Percentiles rank a stretch among this genome's conserved stretches.
Evolutionary conservation across 2,797 vertebrate species (phyloP).

Genomic region (Acomys russatus): DNA sequence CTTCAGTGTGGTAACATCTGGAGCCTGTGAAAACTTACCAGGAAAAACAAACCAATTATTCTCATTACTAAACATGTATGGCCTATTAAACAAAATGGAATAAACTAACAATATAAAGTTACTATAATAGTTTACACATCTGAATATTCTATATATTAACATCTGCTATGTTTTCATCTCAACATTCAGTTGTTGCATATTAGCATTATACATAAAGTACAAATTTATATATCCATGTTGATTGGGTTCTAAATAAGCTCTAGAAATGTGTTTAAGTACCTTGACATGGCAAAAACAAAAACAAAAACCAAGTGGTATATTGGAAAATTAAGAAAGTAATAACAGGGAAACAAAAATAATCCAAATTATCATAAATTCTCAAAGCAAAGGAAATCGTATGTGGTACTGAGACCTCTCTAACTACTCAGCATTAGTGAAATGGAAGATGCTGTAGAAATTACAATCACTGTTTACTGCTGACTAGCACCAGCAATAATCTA

Average conservation of each 20-base stretch:
- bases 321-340: background rate
- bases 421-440: background rate
- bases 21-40: background rate
- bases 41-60: background rate
- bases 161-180: background rate
- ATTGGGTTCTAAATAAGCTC: background rate
- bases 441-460: too few relatives aligned
- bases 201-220: background rate
- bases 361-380: background rate
- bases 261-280: background rate
- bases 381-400: background rate
- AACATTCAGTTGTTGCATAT: background rate
- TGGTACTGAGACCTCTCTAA: background rate
- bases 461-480: background rate
- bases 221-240: background rate
- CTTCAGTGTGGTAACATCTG: background rate
- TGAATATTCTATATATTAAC: background rate
- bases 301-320: background rate
- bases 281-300: background rate
- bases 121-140: background rate
- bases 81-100: background rate
- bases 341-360: background rate
- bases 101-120: background rate
- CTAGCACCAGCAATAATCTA: background rate
- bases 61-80: background rate